Conservation (phyloP, 2,797 vertebrate genomes). For the Coregonus suidteri region DNA sequence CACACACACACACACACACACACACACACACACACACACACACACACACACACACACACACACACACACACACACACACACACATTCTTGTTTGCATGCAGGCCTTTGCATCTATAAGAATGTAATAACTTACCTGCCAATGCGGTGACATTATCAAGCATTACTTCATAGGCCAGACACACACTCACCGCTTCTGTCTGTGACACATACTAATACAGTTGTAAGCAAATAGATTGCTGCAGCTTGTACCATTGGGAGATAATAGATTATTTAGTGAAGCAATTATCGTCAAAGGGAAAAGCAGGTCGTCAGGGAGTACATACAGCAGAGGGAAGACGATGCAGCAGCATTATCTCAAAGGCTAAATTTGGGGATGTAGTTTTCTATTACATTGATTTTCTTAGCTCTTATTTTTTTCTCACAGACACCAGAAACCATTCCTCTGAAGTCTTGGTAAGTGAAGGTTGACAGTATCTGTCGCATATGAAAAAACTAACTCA, state of each 20-base stretch:
- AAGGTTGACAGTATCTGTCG: not conserved
- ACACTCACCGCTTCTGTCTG: not conserved
- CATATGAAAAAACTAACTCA: not conserved
- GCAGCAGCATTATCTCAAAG: slow-evolving; percentile 6
- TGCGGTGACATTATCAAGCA: not conserved
- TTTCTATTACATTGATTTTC: slow-evolving; percentile 12
- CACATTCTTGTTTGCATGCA: not conserved
- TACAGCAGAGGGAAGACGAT: slow-evolving; percentile 4
- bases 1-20: no score
- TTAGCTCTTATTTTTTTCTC: slow-evolving; percentile 5
- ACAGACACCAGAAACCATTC: not conserved
- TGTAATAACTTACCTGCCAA: not conserved
- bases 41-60: not conserved
- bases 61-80: not conserved
- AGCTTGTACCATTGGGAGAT: not conserved
- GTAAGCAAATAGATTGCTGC: not conserved
- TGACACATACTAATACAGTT: not conserved
- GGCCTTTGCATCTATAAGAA: not conserved
- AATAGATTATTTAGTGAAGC: slow-evolving; percentile 9
- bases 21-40: not conserved
- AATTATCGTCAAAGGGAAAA: slow-evolving; percentile 34
- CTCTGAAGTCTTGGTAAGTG: not conserved
- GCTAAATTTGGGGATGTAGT: slow-evolving; percentile 16
- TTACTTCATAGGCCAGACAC: not conserved
- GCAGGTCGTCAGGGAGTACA: slow-evolving; percentile 13